Percentiles rank a stretch among this genome's conserved stretches.
Conservation (phyloP, 2,888 invertebrate species). For the Meliscaeva auricollis region DNA sequence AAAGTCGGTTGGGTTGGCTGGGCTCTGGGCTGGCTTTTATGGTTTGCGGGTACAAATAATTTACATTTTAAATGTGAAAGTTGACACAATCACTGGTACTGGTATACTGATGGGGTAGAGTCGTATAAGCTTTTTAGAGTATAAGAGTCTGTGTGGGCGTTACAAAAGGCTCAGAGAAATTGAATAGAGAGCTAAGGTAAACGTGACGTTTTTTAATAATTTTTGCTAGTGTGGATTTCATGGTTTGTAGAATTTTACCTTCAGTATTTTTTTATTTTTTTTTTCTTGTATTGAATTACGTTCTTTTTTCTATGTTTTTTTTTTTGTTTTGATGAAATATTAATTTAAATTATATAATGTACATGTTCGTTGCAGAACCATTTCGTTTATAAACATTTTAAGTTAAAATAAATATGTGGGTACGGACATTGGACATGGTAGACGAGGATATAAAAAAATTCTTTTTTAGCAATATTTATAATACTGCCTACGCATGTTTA, state of each 20-base stretch:
- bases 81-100: constrained; percentile 31
- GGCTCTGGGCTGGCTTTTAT: constrained; percentile 40
- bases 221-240: constrained; percentile 3
- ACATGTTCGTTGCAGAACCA: constrained; percentile 1
- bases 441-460: no score
- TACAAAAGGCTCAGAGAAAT: not conserved
- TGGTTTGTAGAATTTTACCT: constrained; percentile 5
- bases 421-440: no score
- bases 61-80: constrained; percentile 66
- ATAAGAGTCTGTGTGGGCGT: not conserved
- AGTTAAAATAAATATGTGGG: not conserved
- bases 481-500: no score
- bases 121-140: not conserved
- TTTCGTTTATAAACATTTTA: not conserved
- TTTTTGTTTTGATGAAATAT: constrained; percentile 3
- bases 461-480: no score
- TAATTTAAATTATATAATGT: constrained; percentile 10
- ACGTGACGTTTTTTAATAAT: constrained; percentile 16
- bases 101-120: constrained; percentile 31
- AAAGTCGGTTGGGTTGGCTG: constrained; percentile 9
- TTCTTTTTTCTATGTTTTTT: not conserved
- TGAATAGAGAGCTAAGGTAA: constrained; percentile 16
- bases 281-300: not conserved
- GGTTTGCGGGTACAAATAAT: constrained; percentile 52
- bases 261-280: not conserved